Evolutionary conservation across 2,888 invertebrate genomes (phyloP), one percentile per base, ranked within the genome.

Genomic region (Gymnoscelis rufifasciata): DNA sequence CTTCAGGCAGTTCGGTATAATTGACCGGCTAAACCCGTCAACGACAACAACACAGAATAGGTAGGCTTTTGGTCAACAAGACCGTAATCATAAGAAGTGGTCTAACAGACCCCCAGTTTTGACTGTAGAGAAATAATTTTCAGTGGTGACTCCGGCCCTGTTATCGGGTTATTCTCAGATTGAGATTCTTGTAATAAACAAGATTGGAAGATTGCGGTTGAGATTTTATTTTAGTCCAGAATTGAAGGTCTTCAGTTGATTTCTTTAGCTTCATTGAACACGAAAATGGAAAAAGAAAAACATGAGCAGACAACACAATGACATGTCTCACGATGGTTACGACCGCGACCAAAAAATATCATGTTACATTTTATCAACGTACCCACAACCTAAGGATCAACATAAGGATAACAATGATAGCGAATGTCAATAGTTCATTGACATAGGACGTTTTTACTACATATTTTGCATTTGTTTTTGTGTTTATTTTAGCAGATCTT

Each of bases 1-100:
- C 62, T 67, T 62, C 63, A 68, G 59, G 27, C 41, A 57, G 52
- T 68, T 62, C 54, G 59, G 59, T 61, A 64, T 64, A 66, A 66
- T 62, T 52, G 57, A 52, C 51, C 37, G 57, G 60, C 57, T 68
- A 64, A 66, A 60, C 62, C 59, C 66, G 58, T 68, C 64, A 66
- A 52, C 56, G 57, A 54, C 59, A 50, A 54, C 45, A 48, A 52
- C 50, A 52, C 55, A 55, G 56, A n/a, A n/a, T n/a, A n/a, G n/a
- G n/a, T n/a, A n/a, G n/a, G n/a, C n/a, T n/a, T n/a, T n/a, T n/a
- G n/a, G n/a, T 55, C 59, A 50, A 54, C 45, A 48, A 52, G 51
- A 52, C 55, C 56, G 56, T 63, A 59, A 64, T 62, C 57, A 54
- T 52, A 55, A 67, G 59, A 57, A 55, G 55, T 52, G 56, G 52